Conservation (phyloP, 1,140 invertebrate genomes). For the Drosophila busckii region DNA sequence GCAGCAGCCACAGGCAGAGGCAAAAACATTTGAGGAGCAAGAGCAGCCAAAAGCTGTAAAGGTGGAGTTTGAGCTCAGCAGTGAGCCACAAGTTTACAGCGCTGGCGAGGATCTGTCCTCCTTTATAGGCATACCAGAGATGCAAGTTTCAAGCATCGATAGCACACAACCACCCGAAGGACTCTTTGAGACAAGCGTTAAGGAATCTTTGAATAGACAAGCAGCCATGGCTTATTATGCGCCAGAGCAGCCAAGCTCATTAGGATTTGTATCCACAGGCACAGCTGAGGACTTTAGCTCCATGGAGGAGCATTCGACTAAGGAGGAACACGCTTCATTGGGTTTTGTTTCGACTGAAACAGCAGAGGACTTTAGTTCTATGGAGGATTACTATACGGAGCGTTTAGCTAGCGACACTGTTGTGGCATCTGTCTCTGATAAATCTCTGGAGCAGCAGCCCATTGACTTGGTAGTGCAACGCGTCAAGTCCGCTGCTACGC, state of each 20-base stretch:
- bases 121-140: constrained; percentile 63
- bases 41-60: no score
- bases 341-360: constrained; percentile 73
- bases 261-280: constrained; percentile 69
- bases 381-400: constrained; percentile 74
- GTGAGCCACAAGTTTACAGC: constrained; percentile 42
- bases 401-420: constrained; percentile 53
- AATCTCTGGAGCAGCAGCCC: constrained; percentile 49
- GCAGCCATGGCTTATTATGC: constrained; percentile 67
- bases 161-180: constrained; percentile 50
- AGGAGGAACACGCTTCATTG: constrained; percentile 65
- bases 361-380: constrained; percentile 71
- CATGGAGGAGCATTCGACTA: constrained; percentile 61
- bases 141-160: constrained; percentile 48
- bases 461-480: constrained; percentile 78
- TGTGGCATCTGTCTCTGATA: constrained; percentile 42
- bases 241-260: constrained; percentile 46
- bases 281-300: constrained; percentile 69
- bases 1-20: constrained; percentile 61
- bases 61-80: constrained; percentile 85
- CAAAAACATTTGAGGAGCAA: constrained; percentile 82
- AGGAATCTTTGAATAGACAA: constrained; percentile 58
- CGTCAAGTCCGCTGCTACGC: constrained; percentile 80
- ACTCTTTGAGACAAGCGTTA: constrained; percentile 59
- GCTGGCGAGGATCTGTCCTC: constrained; percentile 50